Conservation (phyloP, 2,888 invertebrate genomes). For the Microctonus aethiopoides region DNA sequence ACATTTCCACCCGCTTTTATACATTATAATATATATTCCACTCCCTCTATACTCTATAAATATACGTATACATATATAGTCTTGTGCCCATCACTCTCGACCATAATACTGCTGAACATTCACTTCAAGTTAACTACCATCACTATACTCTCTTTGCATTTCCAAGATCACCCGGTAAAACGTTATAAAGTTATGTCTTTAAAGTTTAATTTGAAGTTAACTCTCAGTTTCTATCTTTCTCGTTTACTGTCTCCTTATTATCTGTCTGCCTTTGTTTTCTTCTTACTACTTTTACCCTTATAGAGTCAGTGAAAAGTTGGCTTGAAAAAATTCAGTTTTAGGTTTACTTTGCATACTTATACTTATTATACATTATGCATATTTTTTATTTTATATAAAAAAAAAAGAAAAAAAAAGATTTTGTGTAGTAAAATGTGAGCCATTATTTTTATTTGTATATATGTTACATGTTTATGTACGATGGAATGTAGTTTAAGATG, state of each 20-base stretch:
- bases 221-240: conserved; percentile 34
- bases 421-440: no score
- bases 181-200: conserved; percentile 55
- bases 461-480: background rate
- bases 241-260: conserved; percentile 2
- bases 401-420: no score
- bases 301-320: background rate
- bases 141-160: conserved; percentile 29
- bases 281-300: background rate
- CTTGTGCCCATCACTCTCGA: background rate
- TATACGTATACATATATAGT: background rate
- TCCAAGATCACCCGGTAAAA: conserved; percentile 46
- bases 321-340: background rate
- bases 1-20: conserved; percentile 1
- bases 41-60: background rate
- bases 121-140: conserved; percentile 47
- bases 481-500: background rate
- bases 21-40: background rate
- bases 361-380: background rate
- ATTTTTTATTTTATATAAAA: background rate
- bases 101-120: conserved; percentile 31
- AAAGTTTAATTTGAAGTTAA: conserved; percentile 55
- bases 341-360: background rate
- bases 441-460: background rate
- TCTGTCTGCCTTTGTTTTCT: background rate